Evolutionary conservation across 2,113 vertebrate species (phyloP).

Genomic region (Passer domesticus): DNA sequence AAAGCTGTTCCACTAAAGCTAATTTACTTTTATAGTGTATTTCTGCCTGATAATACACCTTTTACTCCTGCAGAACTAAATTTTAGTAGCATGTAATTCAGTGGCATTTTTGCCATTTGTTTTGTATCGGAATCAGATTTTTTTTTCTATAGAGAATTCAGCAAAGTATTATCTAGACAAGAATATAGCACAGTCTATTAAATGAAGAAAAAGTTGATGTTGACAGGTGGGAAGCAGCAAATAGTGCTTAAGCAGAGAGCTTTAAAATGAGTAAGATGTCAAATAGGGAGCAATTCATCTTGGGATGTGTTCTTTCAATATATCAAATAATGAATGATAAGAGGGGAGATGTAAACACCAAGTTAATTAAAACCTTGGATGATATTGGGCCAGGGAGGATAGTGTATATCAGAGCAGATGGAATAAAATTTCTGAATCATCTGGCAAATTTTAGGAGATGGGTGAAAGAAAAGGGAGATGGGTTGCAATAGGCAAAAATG

Average conservation of each 20-base stretch:
- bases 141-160: not conserved
- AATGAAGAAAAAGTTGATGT: not conserved
- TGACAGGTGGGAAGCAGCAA: not conserved
- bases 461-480: not conserved
- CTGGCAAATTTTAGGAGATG: not conserved
- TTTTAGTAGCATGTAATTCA: not conserved
- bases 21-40: not conserved
- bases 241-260: not conserved
- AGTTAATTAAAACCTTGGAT: constrained; percentile 15
- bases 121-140: not conserved
- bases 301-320: not conserved
- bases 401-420: not conserved
- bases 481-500: not conserved
- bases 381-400: not conserved
- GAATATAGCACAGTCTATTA: not conserved
- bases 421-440: constrained; percentile 13
- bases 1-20: not conserved
- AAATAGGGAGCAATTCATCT: not conserved
- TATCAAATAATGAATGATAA: not conserved
- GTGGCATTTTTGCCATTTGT: not conserved
- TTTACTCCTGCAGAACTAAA: not conserved
- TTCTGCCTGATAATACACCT: not conserved
- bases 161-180: not conserved
- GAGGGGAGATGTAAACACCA: not conserved
- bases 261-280: not conserved